Evolutionary conservation across 2,888 invertebrate species (phyloP).

Genomic region (Lepidocyrtoides sp.): DNA sequence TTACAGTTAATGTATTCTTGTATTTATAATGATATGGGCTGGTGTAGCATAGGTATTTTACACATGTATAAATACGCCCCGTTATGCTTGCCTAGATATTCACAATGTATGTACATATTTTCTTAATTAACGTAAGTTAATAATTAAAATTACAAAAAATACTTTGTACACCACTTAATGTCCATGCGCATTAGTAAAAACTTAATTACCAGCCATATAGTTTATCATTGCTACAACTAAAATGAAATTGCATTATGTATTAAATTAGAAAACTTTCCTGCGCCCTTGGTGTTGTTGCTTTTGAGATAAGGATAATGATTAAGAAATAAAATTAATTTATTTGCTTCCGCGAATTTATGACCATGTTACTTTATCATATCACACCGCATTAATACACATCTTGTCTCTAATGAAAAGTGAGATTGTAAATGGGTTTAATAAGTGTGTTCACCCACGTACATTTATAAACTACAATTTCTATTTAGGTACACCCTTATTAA

Average conservation of each 20-base stretch:
- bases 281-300: constrained; percentile 42
- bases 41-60: no score
- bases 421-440: constrained; percentile 17
- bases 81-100: not conserved
- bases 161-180: not conserved
- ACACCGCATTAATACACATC: not conserved
- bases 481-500: not conserved
- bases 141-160: not conserved
- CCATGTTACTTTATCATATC: constrained; percentile 34
- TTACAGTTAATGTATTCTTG: no score
- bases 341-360: constrained; percentile 58
- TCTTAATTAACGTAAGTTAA: not conserved
- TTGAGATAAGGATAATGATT: constrained; percentile 51
- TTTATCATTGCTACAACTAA: not conserved
- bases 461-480: not conserved
- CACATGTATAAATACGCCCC: no score
- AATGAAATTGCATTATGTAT: constrained; percentile 21
- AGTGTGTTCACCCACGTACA: not conserved
- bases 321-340: constrained; percentile 53
- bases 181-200: constrained; percentile 5
- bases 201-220: constrained; percentile 53
- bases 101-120: not conserved
- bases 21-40: no score
- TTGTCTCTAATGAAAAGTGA: constrained; percentile 34
- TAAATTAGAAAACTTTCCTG: constrained; percentile 26